Conservation (phyloP, 2,888 invertebrate species). For the Cremastinae sp. region DNA sequence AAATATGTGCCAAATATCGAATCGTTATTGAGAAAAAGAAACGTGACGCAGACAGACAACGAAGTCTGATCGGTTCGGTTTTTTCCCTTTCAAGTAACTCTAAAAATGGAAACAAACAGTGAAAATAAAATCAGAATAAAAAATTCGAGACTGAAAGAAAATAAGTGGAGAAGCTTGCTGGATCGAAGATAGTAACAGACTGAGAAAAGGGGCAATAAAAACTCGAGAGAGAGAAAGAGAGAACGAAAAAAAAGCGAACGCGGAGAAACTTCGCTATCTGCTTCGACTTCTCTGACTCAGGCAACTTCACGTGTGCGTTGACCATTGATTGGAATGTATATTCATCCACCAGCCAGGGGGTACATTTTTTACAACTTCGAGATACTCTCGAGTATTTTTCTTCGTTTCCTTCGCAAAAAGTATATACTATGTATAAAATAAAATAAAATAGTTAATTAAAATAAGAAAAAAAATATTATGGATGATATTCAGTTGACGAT, state of each 20-base stretch:
- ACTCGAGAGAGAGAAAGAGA: slow-evolving; percentile 5
- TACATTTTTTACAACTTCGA: slow-evolving; percentile 43
- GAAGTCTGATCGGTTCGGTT: no score
- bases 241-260: slow-evolving; percentile 1
- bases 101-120: no score
- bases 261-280: slow-evolving; percentile 10
- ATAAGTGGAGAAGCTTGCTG: slow-evolving; percentile 32
- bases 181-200: slow-evolving; percentile 16
- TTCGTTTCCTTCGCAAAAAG: neutral
- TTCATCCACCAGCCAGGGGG: slow-evolving; percentile 56
- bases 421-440: no score
- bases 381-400: neutral
- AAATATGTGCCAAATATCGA: no score
- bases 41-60: no score
- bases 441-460: no score
- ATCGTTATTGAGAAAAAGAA: no score
- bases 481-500: no score
- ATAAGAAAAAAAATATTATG: no score
- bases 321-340: slow-evolving; percentile 62
- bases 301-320: slow-evolving; percentile 32
- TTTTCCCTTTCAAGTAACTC: no score
- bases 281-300: slow-evolving; percentile 18
- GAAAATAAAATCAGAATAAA: neutral
- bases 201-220: slow-evolving; percentile 40
- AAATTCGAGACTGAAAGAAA: neutral